A percentile compares a stretch with the other conserved stretches of the same genome.
phyloP scores from a whole-genome alignment of 2,888 invertebrate genomes.

The Eristalis tenax region DNA sequence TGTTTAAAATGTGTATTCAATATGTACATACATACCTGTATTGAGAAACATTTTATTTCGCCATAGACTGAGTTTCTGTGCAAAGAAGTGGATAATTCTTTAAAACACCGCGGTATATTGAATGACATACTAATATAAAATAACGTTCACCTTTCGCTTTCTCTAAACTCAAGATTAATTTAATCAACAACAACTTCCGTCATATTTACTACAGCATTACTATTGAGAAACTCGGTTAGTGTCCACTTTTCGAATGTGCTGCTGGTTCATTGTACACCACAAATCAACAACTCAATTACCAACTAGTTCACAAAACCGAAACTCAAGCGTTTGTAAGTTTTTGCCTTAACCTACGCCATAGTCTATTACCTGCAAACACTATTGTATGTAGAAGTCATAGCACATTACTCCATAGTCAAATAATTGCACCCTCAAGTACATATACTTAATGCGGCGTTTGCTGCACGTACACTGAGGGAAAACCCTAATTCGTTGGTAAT shows the following conservation, averaged over 20 bases:
- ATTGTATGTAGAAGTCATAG: slow-evolving; percentile 8
- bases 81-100: too few species aligned
- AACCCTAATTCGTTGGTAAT: slow-evolving; percentile 51
- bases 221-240: slow-evolving; percentile 25
- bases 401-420: slow-evolving; percentile 42
- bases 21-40: too few species aligned
- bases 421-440: slow-evolving; percentile 15
- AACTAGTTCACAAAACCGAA: slow-evolving; percentile 54
- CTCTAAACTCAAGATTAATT: slow-evolving; percentile 43
- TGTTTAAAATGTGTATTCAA: too few species aligned
- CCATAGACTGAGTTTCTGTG: too few species aligned
- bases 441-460: slow-evolving; percentile 24
- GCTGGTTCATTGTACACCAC: slow-evolving; percentile 3
- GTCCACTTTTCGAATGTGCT: slow-evolving; percentile 21
- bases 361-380: neutral
- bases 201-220: slow-evolving; percentile 36
- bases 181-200: slow-evolving; percentile 51
- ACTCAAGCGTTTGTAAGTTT: slow-evolving; percentile 38
- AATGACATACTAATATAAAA: slow-evolving; percentile 23
- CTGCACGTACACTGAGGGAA: slow-evolving; percentile 7
- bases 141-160: slow-evolving; percentile 53
- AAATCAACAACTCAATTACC: slow-evolving; percentile 55
- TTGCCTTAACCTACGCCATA: slow-evolving; percentile 37
- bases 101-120: neutral
- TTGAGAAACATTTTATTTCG: too few species aligned